phyloP scores from a whole-genome alignment of 2,797 vertebrate genomes.

The Nannoperca obscura region DNA sequence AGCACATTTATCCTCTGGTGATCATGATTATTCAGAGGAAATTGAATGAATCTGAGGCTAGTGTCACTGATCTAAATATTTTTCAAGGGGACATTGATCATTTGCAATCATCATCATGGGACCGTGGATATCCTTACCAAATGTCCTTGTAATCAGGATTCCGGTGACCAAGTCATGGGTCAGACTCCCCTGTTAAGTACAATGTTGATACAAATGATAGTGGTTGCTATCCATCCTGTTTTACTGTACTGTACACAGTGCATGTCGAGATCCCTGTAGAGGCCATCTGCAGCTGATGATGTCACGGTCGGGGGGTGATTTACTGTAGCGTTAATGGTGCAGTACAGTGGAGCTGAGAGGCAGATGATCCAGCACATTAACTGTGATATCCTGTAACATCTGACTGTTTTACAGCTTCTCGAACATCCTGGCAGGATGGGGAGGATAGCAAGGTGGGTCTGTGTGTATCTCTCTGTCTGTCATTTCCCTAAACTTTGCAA shows the following conservation, averaged over 20 bases:
- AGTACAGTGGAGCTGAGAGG: conserved; percentile 30
- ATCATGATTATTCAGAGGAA: neutral
- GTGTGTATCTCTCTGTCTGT: conserved; percentile 26
- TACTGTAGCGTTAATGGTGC: conserved; percentile 11
- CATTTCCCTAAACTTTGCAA: conserved; percentile 53
- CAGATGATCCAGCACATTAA: conserved; percentile 38
- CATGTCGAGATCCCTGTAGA: conserved; percentile 18
- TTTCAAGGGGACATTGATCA: neutral
- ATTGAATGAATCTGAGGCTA: neutral
- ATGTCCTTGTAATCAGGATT: neutral
- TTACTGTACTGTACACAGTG: neutral
- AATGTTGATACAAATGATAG: neutral
- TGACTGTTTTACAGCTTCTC: conserved; percentile 84
- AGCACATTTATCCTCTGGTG: neutral
- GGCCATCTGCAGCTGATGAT: conserved; percentile 53
- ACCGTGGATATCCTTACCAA: neutral
- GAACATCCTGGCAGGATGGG: conserved; percentile 89
- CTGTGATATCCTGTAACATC: conserved; percentile 65
- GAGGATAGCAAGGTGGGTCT: conserved; percentile 86
- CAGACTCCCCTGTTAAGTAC: neutral
- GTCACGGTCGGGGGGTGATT: conserved; percentile 34
- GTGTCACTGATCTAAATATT: neutral
- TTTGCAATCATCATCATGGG: neutral
- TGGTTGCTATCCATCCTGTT: neutral
- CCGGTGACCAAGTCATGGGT: neutral